Evolutionary conservation across 2,888 invertebrate species (phyloP).

Genomic region (Agriopis leucophaearia): DNA sequence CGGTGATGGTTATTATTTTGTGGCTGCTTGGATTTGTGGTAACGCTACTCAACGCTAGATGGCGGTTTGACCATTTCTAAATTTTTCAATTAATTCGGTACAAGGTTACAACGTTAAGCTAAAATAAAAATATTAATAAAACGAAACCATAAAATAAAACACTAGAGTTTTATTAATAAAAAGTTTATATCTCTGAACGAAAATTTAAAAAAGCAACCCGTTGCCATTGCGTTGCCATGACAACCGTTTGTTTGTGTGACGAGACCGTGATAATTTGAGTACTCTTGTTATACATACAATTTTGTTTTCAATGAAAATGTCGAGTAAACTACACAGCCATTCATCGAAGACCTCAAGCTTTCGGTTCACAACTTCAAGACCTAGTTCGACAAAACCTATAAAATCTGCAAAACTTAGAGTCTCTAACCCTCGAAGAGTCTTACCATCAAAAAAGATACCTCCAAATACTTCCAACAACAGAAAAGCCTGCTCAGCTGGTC

Average conservation of each 20-base stretch:
- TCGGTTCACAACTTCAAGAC: slow-evolving; percentile 34
- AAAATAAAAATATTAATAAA: background rate
- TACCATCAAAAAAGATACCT: slow-evolving; percentile 57
- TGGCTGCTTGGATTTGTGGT: slow-evolving; percentile 16
- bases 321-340: slow-evolving; percentile 23
- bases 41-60: slow-evolving; percentile 53
- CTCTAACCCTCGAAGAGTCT: slow-evolving; percentile 58
- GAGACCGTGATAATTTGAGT: too few relatives aligned
- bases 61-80: slow-evolving; percentile 25
- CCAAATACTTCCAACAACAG: slow-evolving; percentile 47
- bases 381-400: slow-evolving; percentile 43
- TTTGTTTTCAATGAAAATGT: slow-evolving; percentile 45
- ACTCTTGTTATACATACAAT: background rate
- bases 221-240: slow-evolving; percentile 53
- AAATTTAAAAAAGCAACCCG: slow-evolving; percentile 24
- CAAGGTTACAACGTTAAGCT: background rate
- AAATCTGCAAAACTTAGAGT: slow-evolving; percentile 44
- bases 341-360: slow-evolving; percentile 37
- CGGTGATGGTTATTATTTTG: background rate
- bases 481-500: slow-evolving; percentile 64
- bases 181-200: background rate
- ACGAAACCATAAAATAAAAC: background rate
- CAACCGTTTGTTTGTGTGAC: slow-evolving; percentile 43
- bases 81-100: background rate
- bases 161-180: background rate